phyloP scores from a whole-genome alignment of 2,797 vertebrate species.

The Betta splendens region DNA sequence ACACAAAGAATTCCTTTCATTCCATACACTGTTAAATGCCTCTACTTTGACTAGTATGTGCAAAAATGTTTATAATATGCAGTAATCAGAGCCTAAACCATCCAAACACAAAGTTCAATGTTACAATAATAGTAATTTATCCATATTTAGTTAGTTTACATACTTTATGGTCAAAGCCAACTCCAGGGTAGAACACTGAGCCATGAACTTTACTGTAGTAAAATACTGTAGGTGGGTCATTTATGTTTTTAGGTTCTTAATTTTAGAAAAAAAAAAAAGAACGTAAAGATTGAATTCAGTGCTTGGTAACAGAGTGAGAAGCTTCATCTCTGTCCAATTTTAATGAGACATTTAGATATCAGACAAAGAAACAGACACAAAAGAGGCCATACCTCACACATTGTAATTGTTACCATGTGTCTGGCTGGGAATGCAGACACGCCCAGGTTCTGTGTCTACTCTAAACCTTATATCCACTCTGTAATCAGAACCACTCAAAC shows the following conservation, averaged over 20 bases:
- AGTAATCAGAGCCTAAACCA: too few species aligned
- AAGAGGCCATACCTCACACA: slow-evolving; percentile 53
- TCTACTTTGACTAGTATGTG: background rate
- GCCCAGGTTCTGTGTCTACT: slow-evolving; percentile 59
- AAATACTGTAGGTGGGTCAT: slow-evolving; percentile 10
- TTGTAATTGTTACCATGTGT: slow-evolving; percentile 76
- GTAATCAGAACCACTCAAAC: slow-evolving; percentile 69
- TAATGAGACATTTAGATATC: slow-evolving; percentile 16
- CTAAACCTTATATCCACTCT: slow-evolving; percentile 58
- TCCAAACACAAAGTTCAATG: too few species aligned
- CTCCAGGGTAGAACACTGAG: background rate
- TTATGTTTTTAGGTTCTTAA: background rate
- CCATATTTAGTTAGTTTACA: too few species aligned
- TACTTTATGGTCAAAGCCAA: background rate
- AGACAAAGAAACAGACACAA: slow-evolving; percentile 42
- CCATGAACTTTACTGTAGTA: slow-evolving; percentile 2
- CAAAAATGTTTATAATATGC: slow-evolving; percentile 15
- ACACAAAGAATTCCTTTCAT: slow-evolving; percentile 13
- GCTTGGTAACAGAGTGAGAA: slow-evolving; percentile 15
- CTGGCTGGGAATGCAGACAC: slow-evolving; percentile 59
- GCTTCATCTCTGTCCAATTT: slow-evolving; percentile 30
- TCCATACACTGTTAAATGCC: background rate
- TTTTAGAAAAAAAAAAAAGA: slow-evolving; percentile 1
- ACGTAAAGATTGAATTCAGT: background rate
- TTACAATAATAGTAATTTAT: too few species aligned